These are phyloP conservation scores for Patella caerulea DNA, from an alignment of 2,888 invertebrate genomes.

Conservation along the genomic window DNA sequence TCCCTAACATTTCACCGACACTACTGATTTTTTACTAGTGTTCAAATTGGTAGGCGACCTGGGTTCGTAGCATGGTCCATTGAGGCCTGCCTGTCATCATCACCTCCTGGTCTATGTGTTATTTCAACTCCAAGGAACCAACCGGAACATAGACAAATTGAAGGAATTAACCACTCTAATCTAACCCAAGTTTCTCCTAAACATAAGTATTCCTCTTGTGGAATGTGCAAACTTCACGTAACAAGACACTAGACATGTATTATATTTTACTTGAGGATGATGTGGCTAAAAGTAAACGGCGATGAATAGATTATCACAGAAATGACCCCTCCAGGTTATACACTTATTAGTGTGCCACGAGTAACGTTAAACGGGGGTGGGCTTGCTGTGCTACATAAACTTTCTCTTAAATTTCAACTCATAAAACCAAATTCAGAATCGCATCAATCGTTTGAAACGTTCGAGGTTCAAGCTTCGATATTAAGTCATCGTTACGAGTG, in stretches of 20 bases:
- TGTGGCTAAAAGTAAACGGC: not conserved
- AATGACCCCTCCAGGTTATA: constrained; percentile 11
- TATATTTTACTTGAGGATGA: constrained; percentile 8
- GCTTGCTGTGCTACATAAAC: not conserved
- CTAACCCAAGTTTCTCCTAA: not conserved
- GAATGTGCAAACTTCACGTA: not conserved
- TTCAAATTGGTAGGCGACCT: no score
- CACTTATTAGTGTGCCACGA: not conserved
- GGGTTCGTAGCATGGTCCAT: no score
- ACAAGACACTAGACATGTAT: not conserved
- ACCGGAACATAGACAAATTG: no score
- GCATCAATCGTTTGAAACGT: not conserved
- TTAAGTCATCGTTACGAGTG: not conserved
- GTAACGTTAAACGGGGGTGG: not conserved
- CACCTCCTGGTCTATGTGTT: no score
- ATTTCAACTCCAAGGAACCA: no score
- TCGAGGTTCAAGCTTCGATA: not conserved
- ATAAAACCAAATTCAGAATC: not conserved
- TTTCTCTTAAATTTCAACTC: no score
- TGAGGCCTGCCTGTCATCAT: no score
- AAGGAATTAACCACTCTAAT: not conserved
- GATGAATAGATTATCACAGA: constrained; percentile 4
- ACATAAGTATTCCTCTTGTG: not conserved
- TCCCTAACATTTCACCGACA: no score
- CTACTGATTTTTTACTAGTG: no score